A percentile compares a stretch with the other conserved stretches of the same genome.
Conservation (phyloP, 1,140 invertebrate species). For the Drosophila tropicalis region DNA sequence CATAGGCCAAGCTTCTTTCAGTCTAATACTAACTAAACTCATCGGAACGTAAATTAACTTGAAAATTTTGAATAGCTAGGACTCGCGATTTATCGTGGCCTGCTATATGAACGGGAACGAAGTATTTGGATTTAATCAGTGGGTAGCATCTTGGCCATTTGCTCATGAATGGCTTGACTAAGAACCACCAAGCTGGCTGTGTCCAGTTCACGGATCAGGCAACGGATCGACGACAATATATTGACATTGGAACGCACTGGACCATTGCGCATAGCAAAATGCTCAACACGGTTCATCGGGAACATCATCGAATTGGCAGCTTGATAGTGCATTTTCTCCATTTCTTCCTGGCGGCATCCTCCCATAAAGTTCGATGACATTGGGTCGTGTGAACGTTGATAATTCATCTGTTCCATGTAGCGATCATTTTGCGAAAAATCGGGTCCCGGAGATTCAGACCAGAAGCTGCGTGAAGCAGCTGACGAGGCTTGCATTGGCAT, state of each 20-base stretch:
- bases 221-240: background rate
- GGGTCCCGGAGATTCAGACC: background rate
- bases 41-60: too few relatives aligned
- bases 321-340: background rate
- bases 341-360: background rate
- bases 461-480: background rate
- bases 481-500: too few relatives aligned
- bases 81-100: too few relatives aligned
- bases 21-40: too few relatives aligned
- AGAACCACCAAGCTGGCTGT: background rate
- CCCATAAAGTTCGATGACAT: background rate
- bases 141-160: background rate
- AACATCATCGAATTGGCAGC: background rate
- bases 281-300: too few relatives aligned
- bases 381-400: background rate
- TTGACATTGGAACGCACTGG: background rate
- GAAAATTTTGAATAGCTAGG: too few relatives aligned
- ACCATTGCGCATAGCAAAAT: background rate
- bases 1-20: conserved; percentile 20
- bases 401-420: background rate
- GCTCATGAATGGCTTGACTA: background rate
- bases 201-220: background rate
- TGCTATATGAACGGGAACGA: background rate
- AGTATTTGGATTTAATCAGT: background rate
- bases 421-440: background rate